phyloP scores from a whole-genome alignment of 1,140 invertebrate genomes.

The Pissodes strobi region DNA sequence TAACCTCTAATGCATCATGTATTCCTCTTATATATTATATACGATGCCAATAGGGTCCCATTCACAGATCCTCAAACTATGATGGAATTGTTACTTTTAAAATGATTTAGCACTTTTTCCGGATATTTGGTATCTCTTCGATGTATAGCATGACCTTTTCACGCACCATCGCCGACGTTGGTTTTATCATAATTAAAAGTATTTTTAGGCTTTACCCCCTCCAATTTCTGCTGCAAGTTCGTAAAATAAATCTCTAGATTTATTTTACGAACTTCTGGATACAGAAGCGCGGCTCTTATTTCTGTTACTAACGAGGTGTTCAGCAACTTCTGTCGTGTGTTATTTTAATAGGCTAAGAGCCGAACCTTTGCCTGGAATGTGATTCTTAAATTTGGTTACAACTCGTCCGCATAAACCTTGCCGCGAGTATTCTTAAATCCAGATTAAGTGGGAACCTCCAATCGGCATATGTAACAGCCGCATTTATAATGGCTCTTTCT shows the following conservation, averaged over 20 bases:
- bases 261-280: neutral
- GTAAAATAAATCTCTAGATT: neutral
- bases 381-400: neutral
- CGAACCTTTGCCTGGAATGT: neutral
- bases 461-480: neutral
- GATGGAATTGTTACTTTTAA: neutral
- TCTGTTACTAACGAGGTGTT: neutral
- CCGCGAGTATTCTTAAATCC: neutral
- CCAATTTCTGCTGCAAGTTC: neutral
- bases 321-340: neutral
- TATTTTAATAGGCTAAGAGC: neutral
- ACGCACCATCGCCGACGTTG: neutral
- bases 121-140: slow-evolving; percentile 2
- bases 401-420: neutral
- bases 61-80: too few relatives aligned
- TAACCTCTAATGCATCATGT: neutral
- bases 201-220: neutral
- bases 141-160: neutral
- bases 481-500: neutral
- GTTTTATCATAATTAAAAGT: slow-evolving; percentile 1
- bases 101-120: neutral
- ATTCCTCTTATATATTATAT: too few relatives aligned
- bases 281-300: neutral
- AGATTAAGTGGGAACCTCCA: neutral
- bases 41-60: too few relatives aligned